Conservation (phyloP, 2,888 invertebrate species). For the Slavum lentiscoides region DNA sequence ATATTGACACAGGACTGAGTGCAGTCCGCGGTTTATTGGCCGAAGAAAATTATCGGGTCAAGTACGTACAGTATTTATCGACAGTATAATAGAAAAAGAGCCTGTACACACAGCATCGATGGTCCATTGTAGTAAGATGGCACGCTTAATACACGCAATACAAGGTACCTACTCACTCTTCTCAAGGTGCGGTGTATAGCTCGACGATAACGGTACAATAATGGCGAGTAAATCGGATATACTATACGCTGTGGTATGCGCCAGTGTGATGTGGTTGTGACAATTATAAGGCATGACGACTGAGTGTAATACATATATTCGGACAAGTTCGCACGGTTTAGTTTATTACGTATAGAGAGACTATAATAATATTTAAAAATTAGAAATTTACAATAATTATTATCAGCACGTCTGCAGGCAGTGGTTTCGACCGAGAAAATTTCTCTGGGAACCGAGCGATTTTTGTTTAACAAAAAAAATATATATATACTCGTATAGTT, state of each 20-base stretch:
- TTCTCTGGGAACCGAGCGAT: background rate
- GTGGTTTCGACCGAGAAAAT: background rate
- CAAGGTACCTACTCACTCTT: too few relatives aligned
- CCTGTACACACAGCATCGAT: background rate
- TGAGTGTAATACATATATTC: background rate
- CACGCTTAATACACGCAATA: slow-evolving; percentile 10
- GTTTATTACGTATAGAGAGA: slow-evolving; percentile 9
- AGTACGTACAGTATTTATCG: background rate
- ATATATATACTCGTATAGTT: too few relatives aligned
- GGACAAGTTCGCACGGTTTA: slow-evolving; percentile 40
- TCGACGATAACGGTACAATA: slow-evolving; percentile 47
- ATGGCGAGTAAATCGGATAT: slow-evolving; percentile 7
- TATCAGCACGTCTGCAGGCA: background rate
- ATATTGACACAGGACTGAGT: background rate
- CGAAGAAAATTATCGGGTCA: slow-evolving; percentile 18
- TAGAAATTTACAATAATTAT: background rate
- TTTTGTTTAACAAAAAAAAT: background rate
- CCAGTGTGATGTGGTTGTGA: slow-evolving; percentile 21
- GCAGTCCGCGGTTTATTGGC: too few relatives aligned
- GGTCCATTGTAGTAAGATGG: slow-evolving; percentile 28
- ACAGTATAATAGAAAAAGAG: slow-evolving; percentile 16
- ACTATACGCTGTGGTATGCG: slow-evolving; percentile 2
- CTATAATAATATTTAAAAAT: too few relatives aligned
- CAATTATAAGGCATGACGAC: slow-evolving; percentile 35
- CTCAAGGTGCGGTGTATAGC: too few relatives aligned